A percentile compares a stretch with the other conserved stretches of the same genome.
These are phyloP conservation scores for Hypocryptadius cinnamomeus DNA, from an alignment of 2,113 vertebrate genomes.

Conservation along the genomic window DNA sequence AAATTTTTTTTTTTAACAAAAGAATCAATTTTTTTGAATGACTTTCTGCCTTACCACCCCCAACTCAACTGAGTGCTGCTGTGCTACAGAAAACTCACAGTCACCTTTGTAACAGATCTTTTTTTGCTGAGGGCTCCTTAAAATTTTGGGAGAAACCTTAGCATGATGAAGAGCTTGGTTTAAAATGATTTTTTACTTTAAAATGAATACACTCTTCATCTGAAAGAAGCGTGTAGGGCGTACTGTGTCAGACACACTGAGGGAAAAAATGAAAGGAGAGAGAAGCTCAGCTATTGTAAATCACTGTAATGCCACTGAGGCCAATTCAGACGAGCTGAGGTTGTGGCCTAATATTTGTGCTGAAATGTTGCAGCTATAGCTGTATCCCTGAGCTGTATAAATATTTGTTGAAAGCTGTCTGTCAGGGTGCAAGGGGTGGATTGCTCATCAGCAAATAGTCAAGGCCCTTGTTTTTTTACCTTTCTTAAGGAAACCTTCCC, in stretches of 20 bases:
- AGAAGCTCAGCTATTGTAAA: slow-evolving; percentile 8
- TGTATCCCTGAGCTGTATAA: slow-evolving; percentile 2
- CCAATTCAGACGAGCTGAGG: slow-evolving; percentile 2
- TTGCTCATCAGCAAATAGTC: not conserved
- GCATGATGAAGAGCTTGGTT: not conserved
- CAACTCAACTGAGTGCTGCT: not conserved
- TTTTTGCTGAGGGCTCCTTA: not conserved
- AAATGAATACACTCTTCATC: not conserved
- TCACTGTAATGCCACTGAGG: slow-evolving; percentile 16
- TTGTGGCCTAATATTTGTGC: slow-evolving; percentile 31
- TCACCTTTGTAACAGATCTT: not conserved
- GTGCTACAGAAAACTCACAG: not conserved
- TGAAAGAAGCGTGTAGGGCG: not conserved
- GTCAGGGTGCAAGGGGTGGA: not conserved
- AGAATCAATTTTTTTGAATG: not conserved
- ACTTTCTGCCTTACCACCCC: not conserved
- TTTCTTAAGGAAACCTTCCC: not conserved
- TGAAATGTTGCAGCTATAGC: slow-evolving; percentile 9
- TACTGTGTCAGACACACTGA: not conserved
- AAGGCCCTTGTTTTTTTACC: not conserved
- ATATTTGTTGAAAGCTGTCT: slow-evolving; percentile 39
- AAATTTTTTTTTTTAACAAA: not conserved
- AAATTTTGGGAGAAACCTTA: not conserved
- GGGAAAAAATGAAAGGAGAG: not conserved
- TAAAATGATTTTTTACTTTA: not conserved